Conservation (phyloP, 2,888 invertebrate species). For the Neuroscelio doddi region DNA sequence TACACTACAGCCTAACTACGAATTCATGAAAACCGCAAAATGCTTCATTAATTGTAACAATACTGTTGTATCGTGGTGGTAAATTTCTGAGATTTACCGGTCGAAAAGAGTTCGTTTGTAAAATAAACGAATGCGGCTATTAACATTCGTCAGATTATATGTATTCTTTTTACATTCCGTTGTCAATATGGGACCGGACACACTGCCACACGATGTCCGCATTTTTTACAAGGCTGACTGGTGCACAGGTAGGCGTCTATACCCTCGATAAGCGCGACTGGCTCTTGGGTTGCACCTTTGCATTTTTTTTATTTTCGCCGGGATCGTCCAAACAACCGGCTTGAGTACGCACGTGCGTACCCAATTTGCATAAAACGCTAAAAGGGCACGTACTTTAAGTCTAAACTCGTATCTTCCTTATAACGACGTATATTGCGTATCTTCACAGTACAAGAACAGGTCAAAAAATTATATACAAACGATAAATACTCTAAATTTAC, state of each 20-base stretch:
- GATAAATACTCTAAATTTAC: no score
- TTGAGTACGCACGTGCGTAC: conserved; percentile 19
- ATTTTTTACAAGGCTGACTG: conserved; percentile 62
- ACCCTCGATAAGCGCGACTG: conserved; percentile 35
- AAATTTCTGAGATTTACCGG: conserved; percentile 19
- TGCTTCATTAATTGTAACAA: conserved; percentile 9
- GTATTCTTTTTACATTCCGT: conserved; percentile 38
- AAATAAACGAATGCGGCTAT: conserved; percentile 23
- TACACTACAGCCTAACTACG: no score
- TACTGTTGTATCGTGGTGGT: conserved; percentile 7
- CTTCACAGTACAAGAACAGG: conserved; percentile 9
- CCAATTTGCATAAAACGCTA: conserved; percentile 37
- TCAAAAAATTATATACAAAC: no score
- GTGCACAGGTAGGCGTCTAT: conserved; percentile 44
- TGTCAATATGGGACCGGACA: conserved; percentile 40
- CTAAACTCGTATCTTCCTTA: conserved; percentile 9
- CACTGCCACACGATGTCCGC: conserved; percentile 49
- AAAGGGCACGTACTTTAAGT: conserved; percentile 25
- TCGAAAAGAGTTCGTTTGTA: conserved; percentile 15
- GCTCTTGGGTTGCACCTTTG: conserved; percentile 19
- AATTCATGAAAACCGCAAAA: conserved; percentile 4
- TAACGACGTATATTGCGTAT: no score
- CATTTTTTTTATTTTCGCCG: conserved; percentile 17
- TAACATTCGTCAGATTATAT: conserved; percentile 33
- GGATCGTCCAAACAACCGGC: conserved; percentile 15